phyloP scores from a whole-genome alignment of 2,797 vertebrate species.

The Buceros bicornis region DNA sequence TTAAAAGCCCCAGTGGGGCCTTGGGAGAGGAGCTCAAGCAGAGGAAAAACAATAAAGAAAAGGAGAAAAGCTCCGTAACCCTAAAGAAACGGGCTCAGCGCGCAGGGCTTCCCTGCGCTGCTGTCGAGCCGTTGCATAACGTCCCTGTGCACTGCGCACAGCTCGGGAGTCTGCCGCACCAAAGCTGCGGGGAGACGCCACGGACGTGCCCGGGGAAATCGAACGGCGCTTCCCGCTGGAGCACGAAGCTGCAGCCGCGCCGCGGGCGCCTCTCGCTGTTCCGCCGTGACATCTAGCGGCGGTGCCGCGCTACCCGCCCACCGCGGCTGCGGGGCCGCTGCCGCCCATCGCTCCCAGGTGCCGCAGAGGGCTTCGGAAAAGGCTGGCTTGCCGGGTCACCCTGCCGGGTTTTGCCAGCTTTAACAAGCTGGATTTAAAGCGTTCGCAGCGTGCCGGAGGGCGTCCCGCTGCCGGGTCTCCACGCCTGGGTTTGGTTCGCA shows the following conservation, averaged over 20 bases:
- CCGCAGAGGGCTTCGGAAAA: background rate
- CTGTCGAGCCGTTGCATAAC: background rate
- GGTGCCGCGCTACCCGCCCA: too few relatives aligned
- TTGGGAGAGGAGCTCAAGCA: background rate
- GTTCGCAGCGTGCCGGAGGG: background rate
- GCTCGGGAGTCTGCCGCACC: background rate
- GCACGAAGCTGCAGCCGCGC: background rate
- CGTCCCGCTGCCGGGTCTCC: accelerated
- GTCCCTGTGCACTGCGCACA: background rate
- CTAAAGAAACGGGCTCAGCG: background rate
- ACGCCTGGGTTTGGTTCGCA: background rate
- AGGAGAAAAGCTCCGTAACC: background rate
- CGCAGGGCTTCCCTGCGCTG: background rate
- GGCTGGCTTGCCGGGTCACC: background rate
- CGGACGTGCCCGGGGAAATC: background rate
- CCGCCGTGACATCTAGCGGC: slow-evolving; percentile 61
- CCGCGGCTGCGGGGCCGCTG: too few relatives aligned
- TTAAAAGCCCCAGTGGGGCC: slow-evolving; percentile 35
- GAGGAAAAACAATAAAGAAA: accelerated
- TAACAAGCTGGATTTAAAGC: background rate
- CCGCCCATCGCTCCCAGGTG: background rate
- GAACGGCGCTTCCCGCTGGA: background rate
- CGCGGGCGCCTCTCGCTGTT: background rate
- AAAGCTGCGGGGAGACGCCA: background rate
- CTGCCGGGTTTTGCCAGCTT: background rate